Evolutionary conservation across 2,797 vertebrate species (phyloP).

Genomic region (Acanthurus tractus): DNA sequence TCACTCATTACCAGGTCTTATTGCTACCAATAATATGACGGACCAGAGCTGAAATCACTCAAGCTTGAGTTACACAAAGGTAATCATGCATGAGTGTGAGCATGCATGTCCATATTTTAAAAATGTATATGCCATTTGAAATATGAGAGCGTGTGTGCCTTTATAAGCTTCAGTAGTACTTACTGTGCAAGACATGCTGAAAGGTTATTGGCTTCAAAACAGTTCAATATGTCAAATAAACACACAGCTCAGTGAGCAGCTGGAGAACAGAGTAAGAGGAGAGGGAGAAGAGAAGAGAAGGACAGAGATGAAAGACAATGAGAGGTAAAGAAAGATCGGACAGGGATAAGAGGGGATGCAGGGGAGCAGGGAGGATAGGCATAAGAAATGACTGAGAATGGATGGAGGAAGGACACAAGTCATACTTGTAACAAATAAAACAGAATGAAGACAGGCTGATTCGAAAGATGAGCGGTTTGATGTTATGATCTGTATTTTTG

Average conservation of each 20-base stretch:
- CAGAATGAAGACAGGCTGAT: background rate
- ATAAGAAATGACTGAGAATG: background rate
- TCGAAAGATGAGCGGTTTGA: background rate
- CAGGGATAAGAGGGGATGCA: slow-evolving; percentile 7
- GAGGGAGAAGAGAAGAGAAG: slow-evolving; percentile 21
- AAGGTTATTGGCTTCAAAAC: slow-evolving; percentile 78
- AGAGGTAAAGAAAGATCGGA: slow-evolving; percentile 19
- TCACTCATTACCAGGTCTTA: background rate
- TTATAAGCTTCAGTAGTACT: slow-evolving; percentile 45
- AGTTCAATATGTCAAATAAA: slow-evolving; percentile 80
- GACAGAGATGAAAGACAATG: slow-evolving; percentile 49
- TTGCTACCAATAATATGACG: background rate
- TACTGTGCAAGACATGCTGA: slow-evolving; percentile 55
- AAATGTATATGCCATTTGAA: slow-evolving; percentile 19
- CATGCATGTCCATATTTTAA: slow-evolving; percentile 21
- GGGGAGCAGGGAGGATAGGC: background rate
- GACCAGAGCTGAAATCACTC: background rate
- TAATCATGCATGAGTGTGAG: background rate
- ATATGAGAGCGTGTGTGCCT: slow-evolving; percentile 22
- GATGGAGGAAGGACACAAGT: background rate
- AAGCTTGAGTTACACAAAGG: background rate
- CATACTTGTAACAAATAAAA: background rate
- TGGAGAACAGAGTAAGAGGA: slow-evolving; percentile 51
- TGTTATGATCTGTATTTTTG: background rate
- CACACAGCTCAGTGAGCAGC: slow-evolving; percentile 72